Evolutionary conservation across 2,888 invertebrate genomes (phyloP), one percentile per base, ranked within the genome.

Genomic region (Ophion costatus): DNA sequence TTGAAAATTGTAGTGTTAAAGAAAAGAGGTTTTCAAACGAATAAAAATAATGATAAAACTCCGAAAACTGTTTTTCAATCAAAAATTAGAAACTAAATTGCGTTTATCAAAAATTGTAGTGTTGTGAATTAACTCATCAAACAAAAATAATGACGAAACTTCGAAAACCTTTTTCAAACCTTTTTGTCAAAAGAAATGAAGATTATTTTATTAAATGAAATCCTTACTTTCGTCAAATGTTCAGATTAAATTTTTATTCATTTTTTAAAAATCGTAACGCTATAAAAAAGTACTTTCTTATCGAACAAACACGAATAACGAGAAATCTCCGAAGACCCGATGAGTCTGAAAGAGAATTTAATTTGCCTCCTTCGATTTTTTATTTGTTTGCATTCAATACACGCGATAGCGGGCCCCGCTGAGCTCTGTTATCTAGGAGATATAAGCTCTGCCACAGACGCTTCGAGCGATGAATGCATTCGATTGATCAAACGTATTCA

Each of bases 401-500:
- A 51, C 11, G 51, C 14, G 51, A 51, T 51, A 14, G 11, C 51
- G 5, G 51, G 17, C 17, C 51, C 4, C 51, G 2, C 51, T 51
- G 51, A 1, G 51, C 17, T 17, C 17, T 51, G 17, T 5, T 51
- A 14, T 51, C 14, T 51, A 51, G 14, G 17, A 14, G 51, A 51
- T 51, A 51, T 51, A 51, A 51, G 51, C 51, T 3, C 51, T 51
- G 51, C 51, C 51, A 17, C 51, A 51, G 51, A 51, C 51, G 51
- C 51, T 17, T 51, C 51, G 51, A 51, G 14, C 14, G 11, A 51
- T 51, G 14, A 51, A 51, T 51, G 51, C 51, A 51, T 51, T 17
- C 51, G 14, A 51, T 51, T 51, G 51, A 69, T 69, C 45, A 78
- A 78, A 51, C 17, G 51, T 51, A 51, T 51, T 14, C 4, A 3